A percentile compares a stretch with the other conserved stretches of the same genome.
Evolutionary conservation across 2,888 invertebrate genomes (phyloP).

Genomic region (Strigamia maritima): DNA sequence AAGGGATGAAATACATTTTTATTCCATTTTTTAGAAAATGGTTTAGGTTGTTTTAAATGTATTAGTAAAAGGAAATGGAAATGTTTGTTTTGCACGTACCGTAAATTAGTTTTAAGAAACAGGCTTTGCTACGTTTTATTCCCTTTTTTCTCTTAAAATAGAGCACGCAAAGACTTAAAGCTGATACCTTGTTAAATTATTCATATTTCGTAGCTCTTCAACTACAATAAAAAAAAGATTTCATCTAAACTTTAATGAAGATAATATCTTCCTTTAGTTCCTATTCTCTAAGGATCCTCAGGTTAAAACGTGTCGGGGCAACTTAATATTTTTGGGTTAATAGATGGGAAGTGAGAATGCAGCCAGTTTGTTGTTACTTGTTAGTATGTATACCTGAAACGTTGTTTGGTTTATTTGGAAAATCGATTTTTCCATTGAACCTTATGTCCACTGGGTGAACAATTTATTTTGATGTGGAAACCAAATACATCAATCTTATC

Average conservation of each 20-base stretch:
- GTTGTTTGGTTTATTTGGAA: background rate
- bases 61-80: background rate
- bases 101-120: background rate
- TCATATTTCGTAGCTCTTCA: background rate
- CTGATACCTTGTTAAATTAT: background rate
- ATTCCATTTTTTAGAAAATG: too few relatives aligned
- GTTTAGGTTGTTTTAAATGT: too few relatives aligned
- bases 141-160: background rate
- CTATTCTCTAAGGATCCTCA: background rate
- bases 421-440: slow-evolving; percentile 14
- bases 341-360: background rate
- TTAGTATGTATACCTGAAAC: background rate
- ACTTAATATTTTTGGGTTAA: background rate
- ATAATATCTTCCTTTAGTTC: background rate
- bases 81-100: background rate
- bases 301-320: background rate
- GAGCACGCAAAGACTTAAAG: slow-evolving; percentile 5
- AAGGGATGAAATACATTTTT: too few relatives aligned
- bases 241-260: background rate
- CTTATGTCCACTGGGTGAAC: background rate
- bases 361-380: background rate
- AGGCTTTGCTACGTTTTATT: background rate
- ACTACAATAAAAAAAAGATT: background rate
- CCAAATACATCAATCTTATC: background rate
- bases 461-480: background rate